Conservation (phyloP, 2,888 invertebrate species). For the Mythimna pallens region DNA sequence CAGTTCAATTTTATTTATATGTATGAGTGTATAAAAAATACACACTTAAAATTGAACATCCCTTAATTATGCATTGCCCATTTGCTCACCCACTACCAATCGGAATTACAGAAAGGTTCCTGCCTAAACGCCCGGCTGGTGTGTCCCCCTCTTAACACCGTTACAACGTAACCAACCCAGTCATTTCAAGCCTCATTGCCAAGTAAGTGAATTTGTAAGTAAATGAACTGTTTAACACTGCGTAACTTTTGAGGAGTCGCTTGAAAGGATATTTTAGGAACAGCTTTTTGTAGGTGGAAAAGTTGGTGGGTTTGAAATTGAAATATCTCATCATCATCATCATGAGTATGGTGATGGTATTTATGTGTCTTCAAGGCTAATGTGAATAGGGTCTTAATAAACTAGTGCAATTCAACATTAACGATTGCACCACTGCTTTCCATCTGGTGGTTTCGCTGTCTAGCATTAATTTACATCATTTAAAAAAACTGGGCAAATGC, state of each 20-base stretch:
- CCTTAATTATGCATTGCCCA: slow-evolving; percentile 41
- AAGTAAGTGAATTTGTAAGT: slow-evolving; percentile 46
- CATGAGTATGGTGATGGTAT: no score
- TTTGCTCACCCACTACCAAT: slow-evolving; percentile 12
- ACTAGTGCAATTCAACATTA: no score
- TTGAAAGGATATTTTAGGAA: background rate
- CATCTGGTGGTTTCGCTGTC: no score
- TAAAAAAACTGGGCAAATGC: no score
- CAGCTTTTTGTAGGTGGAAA: background rate
- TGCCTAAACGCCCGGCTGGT: slow-evolving; percentile 18
- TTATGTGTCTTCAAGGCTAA: no score
- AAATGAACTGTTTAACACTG: slow-evolving; percentile 34
- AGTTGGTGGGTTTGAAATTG: background rate
- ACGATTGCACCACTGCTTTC: no score
- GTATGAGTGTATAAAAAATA: no score
- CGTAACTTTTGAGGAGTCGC: slow-evolving; percentile 13
- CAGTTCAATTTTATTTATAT: no score
- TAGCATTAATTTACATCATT: no score
- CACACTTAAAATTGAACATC: slow-evolving; percentile 15
- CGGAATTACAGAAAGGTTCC: slow-evolving; percentile 41
- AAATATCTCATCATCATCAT: no score
- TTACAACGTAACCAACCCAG: slow-evolving; percentile 19
- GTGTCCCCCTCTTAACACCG: slow-evolving; percentile 32
- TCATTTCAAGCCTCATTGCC: slow-evolving; percentile 19
- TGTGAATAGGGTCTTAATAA: no score